Percentiles rank a stretch among this genome's conserved stretches.
Evolutionary conservation across 2,113 vertebrate species (phyloP).

Genomic region (Cyphomyrus plagiostoma): DNA sequence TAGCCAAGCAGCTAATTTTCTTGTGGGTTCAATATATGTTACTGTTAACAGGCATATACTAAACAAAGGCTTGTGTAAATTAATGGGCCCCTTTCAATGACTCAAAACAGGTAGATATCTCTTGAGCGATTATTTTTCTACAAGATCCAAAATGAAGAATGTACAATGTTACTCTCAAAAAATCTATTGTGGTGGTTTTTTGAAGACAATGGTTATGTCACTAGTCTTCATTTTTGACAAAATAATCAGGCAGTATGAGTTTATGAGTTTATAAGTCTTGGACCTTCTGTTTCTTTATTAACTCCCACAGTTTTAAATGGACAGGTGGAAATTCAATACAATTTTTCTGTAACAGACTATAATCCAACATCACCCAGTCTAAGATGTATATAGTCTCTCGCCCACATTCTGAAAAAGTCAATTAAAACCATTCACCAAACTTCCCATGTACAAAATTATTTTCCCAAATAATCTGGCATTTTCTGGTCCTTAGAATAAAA

Average conservation of each 20-base stretch:
- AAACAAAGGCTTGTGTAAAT: not conserved
- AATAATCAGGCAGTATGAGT: not conserved
- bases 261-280: not conserved
- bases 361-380: slow-evolving; percentile 11
- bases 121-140: not conserved
- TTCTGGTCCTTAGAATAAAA: not conserved
- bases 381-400: slow-evolving; percentile 9
- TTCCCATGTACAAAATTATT: slow-evolving; percentile 40
- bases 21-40: not conserved
- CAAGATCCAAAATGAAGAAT: not conserved
- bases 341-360: slow-evolving; percentile 27
- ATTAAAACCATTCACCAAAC: slow-evolving; percentile 43
- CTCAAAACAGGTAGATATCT: not conserved
- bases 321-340: slow-evolving; percentile 32
- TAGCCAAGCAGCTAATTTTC: not conserved
- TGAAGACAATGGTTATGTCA: not conserved
- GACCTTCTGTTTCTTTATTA: slow-evolving; percentile 27
- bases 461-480: slow-evolving; percentile 16
- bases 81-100: not conserved
- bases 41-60: not conserved
- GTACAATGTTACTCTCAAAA: not conserved
- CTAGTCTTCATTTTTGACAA: not conserved
- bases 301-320: slow-evolving; percentile 28
- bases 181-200: not conserved
- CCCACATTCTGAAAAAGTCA: slow-evolving; percentile 36